phyloP scores from a whole-genome alignment of 2,113 vertebrate species.

The Corythoichthys intestinalis region DNA sequence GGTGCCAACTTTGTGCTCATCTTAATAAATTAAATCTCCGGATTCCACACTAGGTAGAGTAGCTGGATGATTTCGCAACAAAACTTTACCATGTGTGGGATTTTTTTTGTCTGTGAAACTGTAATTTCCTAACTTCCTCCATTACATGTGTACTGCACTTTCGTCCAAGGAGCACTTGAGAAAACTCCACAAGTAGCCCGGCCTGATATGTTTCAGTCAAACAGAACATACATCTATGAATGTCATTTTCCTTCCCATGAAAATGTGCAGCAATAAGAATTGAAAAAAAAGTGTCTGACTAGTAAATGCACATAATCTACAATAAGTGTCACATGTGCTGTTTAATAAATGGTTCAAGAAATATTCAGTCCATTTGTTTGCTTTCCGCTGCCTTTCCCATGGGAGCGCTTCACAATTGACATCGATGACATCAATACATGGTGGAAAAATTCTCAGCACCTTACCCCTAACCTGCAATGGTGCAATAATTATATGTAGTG shows the following conservation, averaged over 20 bases:
- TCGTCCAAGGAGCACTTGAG: neutral
- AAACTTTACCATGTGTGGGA: neutral
- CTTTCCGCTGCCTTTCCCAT: neutral
- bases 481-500: neutral
- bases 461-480: neutral
- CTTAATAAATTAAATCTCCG: too few species aligned
- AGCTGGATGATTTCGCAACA: neutral
- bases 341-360: conserved; percentile 70
- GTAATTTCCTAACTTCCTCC: neutral
- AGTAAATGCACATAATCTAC: conserved; percentile 60
- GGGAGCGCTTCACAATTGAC: neutral
- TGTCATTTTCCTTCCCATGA: neutral
- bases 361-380: conserved; percentile 25
- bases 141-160: neutral
- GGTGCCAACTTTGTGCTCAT: too few species aligned
- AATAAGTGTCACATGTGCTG: conserved; percentile 67
- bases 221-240: neutral
- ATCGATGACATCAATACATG: neutral
- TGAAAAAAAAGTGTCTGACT: conserved; percentile 52
- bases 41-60: neutral
- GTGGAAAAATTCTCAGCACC: neutral
- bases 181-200: neutral
- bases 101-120: neutral
- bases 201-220: neutral
- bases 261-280: conserved; percentile 69